Evolutionary conservation across 1,140 invertebrate genomes (phyloP), one percentile per base, ranked within the genome.

Genomic region (Telenomus remus): DNA sequence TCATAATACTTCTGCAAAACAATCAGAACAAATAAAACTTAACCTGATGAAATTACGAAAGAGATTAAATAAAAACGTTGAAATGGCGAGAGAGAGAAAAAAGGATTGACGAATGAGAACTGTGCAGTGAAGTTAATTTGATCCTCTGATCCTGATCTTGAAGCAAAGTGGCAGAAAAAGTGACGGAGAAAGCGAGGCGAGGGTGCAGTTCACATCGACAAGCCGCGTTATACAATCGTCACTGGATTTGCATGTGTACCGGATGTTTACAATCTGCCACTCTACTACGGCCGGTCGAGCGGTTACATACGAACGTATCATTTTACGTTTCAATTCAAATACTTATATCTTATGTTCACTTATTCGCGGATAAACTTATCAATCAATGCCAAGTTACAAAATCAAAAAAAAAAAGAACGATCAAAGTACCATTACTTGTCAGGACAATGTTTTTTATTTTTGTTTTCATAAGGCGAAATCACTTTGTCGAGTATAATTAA

Each of bases 221-320:
- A 50, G 15, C 35, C 44, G 19, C 59, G 56, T 78, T 78, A 64
- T 78, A 57, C 74, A 76, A 78, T 79, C 71, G 72, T 79, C 65
- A 59, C 43, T 56, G 65, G 61, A 81, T 84, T 81, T 81, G 81
- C 82, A 81, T 81, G 74, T 80, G 72, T 79, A 78, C 80, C 84
- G 82, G 83, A 85, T 84, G 84, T 84, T 85, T 85, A 84, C 80
- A 84, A 84, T 85, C 82, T 83, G 80, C 82, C 81, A 82, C 79
- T 84, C 81, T 80, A 81, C 76, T 76, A 76, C 69, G 71, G 70
- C 61, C 59, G 76, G 39, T 64, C 56, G 79, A 69, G 60, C 55
- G 55, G 19, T 27, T 27, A 27, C 6, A 73, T 79, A 69, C 54
- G 35, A 71, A 71, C 63, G 63, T 44, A 76, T 64, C 66, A 16